phyloP scores from a whole-genome alignment of 2,113 vertebrate species.

The Tachycineta bicolor region DNA sequence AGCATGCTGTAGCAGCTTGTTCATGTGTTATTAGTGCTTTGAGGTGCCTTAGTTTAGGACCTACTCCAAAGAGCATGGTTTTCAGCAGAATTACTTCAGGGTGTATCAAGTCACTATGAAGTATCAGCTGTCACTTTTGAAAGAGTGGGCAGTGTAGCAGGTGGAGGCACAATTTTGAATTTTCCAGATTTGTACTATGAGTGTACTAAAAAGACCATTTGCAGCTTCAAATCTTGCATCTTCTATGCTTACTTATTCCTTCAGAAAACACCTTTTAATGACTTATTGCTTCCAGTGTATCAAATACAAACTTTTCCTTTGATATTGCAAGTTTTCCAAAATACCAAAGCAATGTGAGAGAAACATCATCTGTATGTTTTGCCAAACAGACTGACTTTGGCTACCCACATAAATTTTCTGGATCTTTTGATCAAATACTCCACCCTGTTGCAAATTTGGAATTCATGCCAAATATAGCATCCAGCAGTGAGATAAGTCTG shows the following conservation, averaged over 20 bases:
- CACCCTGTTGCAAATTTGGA: conserved; percentile 60
- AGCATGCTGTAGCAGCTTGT: neutral
- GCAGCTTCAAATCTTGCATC: neutral
- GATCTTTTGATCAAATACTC: conserved; percentile 67
- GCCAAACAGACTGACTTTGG: conserved; percentile 68
- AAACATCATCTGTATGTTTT: conserved; percentile 52
- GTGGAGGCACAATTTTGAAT: neutral
- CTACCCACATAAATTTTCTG: conserved; percentile 65
- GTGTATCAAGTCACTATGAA: neutral
- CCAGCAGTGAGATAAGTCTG: conserved; percentile 62
- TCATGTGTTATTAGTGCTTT: neutral
- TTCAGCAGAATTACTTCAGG: neutral
- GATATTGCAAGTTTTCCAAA: conserved; percentile 57
- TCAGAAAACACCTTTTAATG: neutral
- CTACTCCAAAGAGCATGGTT: neutral
- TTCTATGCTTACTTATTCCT: neutral
- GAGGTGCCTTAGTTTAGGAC: neutral
- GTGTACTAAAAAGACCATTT: neutral
- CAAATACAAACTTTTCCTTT: conserved; percentile 30
- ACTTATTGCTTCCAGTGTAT: neutral
- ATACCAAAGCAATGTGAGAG: conserved; percentile 58
- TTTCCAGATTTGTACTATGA: neutral
- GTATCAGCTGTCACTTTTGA: neutral
- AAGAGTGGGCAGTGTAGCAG: neutral
- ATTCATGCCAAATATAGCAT: conserved; percentile 60